A percentile compares a stretch with the other conserved stretches of the same genome.
Conservation (phyloP, 2,113 vertebrate genomes). For the Labeo catla region DNA sequence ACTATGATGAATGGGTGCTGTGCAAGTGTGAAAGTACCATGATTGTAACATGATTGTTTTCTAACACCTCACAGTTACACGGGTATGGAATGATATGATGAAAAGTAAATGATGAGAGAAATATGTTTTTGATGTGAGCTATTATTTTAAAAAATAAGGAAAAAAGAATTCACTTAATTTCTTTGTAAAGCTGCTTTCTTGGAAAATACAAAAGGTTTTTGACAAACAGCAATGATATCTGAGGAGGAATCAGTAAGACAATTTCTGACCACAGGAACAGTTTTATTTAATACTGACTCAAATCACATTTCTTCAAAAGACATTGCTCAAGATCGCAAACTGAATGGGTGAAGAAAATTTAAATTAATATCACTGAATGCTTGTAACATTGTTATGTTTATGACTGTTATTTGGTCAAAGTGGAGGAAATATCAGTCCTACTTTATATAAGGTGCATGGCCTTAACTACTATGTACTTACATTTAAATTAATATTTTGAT, state of each 20-base stretch:
- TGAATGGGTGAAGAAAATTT: neutral
- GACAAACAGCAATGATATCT: neutral
- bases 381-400: neutral
- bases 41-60: neutral
- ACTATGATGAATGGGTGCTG: neutral
- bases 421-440: neutral
- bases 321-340: conserved; percentile 1
- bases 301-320: neutral
- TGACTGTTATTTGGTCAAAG: neutral
- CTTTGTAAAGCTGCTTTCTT: neutral
- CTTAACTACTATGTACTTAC: too few species aligned
- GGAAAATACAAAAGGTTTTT: neutral
- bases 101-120: neutral
- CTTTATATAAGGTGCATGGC: too few species aligned
- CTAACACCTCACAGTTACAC: too few species aligned
- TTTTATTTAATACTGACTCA: neutral
- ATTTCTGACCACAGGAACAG: neutral
- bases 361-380: neutral
- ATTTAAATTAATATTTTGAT: too few species aligned
- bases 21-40: neutral
- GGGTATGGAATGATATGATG: neutral
- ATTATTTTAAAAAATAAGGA: neutral
- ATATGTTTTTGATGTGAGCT: neutral
- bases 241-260: neutral
- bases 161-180: neutral